phyloP scores from a whole-genome alignment of 2,113 vertebrate genomes.

The Orientallactaga bullata region DNA sequence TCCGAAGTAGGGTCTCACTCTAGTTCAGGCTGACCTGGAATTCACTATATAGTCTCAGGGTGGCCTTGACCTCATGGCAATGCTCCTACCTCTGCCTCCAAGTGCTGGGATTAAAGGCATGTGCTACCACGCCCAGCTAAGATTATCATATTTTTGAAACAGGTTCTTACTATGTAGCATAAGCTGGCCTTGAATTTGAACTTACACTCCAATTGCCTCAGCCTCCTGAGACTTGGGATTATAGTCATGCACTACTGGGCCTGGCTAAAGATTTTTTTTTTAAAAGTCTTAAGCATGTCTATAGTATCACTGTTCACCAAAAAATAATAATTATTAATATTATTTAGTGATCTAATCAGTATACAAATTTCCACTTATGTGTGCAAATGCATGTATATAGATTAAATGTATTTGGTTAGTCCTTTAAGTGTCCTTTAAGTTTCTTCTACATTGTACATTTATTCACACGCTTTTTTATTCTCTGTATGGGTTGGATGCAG shows the following conservation, averaged over 20 bases:
- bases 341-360: not conserved
- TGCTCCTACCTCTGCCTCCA: too few species aligned
- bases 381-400: not conserved
- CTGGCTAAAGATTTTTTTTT: not conserved
- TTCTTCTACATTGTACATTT: conserved; percentile 6
- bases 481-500: not conserved
- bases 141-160: too few species aligned
- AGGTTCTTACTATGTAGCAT: too few species aligned
- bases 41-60: too few species aligned
- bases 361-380: not conserved
- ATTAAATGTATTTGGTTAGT: not conserved
- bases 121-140: too few species aligned
- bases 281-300: conserved; percentile 6
- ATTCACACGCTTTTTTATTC: not conserved
- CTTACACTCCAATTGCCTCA: not conserved
- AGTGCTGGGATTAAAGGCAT: too few species aligned
- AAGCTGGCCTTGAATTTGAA: too few species aligned
- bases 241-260: not conserved
- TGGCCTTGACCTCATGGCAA: too few species aligned
- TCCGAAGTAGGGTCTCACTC: too few species aligned
- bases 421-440: not conserved
- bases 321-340: not conserved
- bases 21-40: too few species aligned
- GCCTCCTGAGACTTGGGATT: not conserved
- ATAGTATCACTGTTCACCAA: not conserved